Evolutionary conservation across 1,140 invertebrate genomes (phyloP).

Genomic region (Temnothorax nylanderi): DNA sequence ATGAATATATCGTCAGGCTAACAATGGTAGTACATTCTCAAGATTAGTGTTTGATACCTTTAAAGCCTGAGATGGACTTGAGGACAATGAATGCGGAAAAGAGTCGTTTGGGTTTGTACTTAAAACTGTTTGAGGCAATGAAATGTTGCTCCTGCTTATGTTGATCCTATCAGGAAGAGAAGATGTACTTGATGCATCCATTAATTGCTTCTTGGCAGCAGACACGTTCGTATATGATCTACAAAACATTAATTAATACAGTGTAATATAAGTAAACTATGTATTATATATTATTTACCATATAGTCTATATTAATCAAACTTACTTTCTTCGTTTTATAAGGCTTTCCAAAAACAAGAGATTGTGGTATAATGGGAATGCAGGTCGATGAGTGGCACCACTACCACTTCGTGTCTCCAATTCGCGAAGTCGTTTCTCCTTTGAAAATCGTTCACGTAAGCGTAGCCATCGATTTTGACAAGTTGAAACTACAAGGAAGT

Average conservation of each 20-base stretch:
- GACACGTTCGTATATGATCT: not conserved
- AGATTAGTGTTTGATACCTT: not conserved
- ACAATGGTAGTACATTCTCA: no score
- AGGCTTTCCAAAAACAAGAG: not conserved
- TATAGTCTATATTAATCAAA: not conserved
- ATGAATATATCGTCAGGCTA: no score
- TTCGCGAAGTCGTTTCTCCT: not conserved
- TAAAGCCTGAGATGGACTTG: not conserved
- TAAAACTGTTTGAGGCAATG: not conserved
- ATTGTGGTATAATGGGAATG: not conserved
- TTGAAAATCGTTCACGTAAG: not conserved
- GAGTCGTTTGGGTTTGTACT: not conserved
- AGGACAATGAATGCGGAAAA: not conserved
- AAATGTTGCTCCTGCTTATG: not conserved
- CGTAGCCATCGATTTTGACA: constrained; percentile 3
- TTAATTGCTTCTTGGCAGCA: not conserved
- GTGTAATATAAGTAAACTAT: no score
- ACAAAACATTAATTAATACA: not conserved
- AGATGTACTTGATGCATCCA: not conserved
- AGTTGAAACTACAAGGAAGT: not conserved
- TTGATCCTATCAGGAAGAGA: not conserved
- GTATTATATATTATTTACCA: not conserved
- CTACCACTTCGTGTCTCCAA: not conserved
- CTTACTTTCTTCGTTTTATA: constrained; percentile 8
- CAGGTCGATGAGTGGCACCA: not conserved